These are phyloP conservation scores for Liolophura sinensis DNA, from an alignment of 1,140 invertebrate genomes.

Conservation along the genomic window DNA sequence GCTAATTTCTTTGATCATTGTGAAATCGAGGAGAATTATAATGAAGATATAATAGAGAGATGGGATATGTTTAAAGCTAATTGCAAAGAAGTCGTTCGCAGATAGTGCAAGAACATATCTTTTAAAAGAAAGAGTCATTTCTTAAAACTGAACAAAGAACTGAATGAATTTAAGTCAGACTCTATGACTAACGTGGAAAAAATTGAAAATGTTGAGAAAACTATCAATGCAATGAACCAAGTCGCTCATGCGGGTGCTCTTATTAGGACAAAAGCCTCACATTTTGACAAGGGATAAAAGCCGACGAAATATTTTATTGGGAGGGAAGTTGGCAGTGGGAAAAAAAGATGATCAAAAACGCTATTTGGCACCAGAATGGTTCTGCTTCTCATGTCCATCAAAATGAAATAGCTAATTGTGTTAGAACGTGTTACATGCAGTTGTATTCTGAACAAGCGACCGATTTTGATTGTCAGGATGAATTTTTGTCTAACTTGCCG, in stretches of 20 bases:
- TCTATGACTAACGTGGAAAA: too few relatives aligned
- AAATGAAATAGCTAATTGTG: background rate
- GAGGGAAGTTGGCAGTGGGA: background rate
- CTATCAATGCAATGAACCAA: too few relatives aligned
- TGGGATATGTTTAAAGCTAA: background rate
- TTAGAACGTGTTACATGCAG: background rate
- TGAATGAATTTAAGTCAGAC: background rate
- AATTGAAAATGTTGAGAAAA: too few relatives aligned
- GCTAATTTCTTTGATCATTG: background rate
- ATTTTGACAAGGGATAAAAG: too few relatives aligned
- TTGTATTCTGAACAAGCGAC: slow-evolving; percentile 3
- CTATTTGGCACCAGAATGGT: too few relatives aligned
- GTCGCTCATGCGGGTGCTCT: background rate
- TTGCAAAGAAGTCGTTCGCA: background rate
- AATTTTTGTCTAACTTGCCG: slow-evolving; percentile 2
- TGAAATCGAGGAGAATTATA: background rate
- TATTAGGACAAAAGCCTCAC: background rate
- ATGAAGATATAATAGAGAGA: background rate
- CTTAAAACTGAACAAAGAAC: too few relatives aligned
- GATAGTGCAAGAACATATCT: background rate
- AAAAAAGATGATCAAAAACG: too few relatives aligned
- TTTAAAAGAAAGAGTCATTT: too few relatives aligned
- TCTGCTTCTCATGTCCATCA: too few relatives aligned
- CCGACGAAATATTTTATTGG: too few relatives aligned
- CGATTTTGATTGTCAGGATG: background rate